Evolutionary conservation across 2,113 vertebrate genomes (phyloP).

Genomic region (Saguinus imperator): DNA sequence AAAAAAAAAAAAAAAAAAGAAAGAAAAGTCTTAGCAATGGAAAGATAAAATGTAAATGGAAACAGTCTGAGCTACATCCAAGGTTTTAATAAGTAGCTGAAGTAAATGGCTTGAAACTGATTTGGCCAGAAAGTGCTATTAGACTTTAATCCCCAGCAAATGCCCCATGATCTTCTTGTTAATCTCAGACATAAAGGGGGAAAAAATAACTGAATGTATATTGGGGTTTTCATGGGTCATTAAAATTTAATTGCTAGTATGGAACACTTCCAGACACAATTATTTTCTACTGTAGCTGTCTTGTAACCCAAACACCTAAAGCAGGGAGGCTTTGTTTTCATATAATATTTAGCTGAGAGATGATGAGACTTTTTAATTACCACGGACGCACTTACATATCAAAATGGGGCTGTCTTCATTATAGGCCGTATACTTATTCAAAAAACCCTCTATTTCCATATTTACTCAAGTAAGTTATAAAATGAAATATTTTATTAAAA

Average conservation of each 20-base stretch:
- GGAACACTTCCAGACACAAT: background rate
- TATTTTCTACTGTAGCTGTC: background rate
- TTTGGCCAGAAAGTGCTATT: background rate
- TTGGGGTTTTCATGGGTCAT: background rate
- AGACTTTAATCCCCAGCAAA: slow-evolving; percentile 4
- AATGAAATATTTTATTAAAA: slow-evolving; percentile 13
- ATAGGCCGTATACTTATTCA: background rate
- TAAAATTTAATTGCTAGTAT: slow-evolving; percentile 4
- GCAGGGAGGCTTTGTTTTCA: background rate
- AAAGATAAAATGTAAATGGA: background rate
- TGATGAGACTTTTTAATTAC: background rate
- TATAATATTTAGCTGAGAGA: background rate
- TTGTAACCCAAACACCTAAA: background rate
- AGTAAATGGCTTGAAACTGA: background rate
- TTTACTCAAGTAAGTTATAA: background rate
- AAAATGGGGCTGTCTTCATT: background rate
- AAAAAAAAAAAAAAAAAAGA: background rate
- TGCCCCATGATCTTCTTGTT: background rate
- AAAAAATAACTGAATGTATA: background rate
- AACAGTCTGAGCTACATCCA: background rate
- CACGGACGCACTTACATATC: background rate
- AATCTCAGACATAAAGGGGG: background rate
- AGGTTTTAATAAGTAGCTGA: background rate
- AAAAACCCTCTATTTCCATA: background rate
- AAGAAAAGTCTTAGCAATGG: background rate